phyloP scores from a whole-genome alignment of 2,797 vertebrate species.

The Scolopax bukidnonensis region DNA sequence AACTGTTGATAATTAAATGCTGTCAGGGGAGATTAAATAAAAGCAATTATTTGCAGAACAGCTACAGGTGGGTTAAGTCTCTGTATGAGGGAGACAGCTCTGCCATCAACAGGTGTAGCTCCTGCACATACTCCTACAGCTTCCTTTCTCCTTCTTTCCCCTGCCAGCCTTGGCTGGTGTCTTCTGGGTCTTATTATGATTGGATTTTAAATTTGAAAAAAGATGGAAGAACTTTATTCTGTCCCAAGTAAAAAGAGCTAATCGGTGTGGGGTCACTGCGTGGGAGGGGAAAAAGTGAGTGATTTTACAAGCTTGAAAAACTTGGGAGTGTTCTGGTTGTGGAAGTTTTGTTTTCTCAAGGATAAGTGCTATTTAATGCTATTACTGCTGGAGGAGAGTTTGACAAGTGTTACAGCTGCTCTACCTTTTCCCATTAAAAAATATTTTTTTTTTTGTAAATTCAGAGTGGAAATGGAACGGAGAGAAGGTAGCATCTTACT shows the following conservation, averaged over 20 bases:
- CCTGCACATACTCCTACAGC: not conserved
- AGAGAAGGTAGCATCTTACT: not conserved
- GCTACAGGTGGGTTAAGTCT: not conserved
- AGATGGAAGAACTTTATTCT: not conserved
- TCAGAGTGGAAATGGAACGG: not conserved
- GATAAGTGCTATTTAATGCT: not conserved
- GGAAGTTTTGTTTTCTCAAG: not conserved
- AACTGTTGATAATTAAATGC: slow-evolving; percentile 32
- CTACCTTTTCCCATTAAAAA: not conserved
- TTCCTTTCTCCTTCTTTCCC: not conserved
- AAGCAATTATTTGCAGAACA: slow-evolving; percentile 22
- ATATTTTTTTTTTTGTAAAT: not conserved
- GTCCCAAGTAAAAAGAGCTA: not conserved
- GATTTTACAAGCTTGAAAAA: not conserved
- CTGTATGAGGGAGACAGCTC: not conserved
- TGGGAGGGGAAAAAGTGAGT: not conserved
- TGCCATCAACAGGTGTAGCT: not conserved
- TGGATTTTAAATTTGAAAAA: not conserved
- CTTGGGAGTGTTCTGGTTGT: not conserved
- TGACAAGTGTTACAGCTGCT: not conserved
- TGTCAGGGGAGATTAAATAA: slow-evolving; percentile 16
- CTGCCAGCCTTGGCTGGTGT: not conserved
- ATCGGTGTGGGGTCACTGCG: not conserved
- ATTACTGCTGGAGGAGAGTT: not conserved
- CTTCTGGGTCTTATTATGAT: not conserved